These are phyloP conservation scores for Chiridota heheva DNA, from an alignment of 35 echinoderm and acorn worm genomes.

Conservation along the genomic window DNA sequence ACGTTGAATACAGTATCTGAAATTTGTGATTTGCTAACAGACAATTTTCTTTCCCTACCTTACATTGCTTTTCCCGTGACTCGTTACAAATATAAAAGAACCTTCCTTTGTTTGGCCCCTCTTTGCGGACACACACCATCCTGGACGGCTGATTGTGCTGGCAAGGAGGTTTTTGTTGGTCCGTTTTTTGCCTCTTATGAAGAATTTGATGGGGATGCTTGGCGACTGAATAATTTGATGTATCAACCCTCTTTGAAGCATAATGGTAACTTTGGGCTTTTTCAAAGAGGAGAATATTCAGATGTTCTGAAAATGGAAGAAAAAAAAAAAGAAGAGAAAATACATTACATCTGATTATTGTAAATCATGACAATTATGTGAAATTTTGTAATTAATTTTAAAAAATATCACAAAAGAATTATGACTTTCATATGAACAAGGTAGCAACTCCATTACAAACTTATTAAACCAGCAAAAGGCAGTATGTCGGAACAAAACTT, in stretches of 20 bases:
- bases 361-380: background rate
- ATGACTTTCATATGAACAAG: background rate
- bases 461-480: background rate
- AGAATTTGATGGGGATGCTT: background rate
- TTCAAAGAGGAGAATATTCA: constrained; percentile 81
- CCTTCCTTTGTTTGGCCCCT: constrained; percentile 94
- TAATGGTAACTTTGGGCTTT: constrained; percentile 71
- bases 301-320: constrained; percentile 63
- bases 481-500: background rate
- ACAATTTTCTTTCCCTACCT: no score
- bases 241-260: constrained; percentile 62
- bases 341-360: background rate
- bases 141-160: constrained; percentile 76
- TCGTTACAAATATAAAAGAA: constrained; percentile 88
- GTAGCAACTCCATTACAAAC: background rate
- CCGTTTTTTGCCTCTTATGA: background rate
- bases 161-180: constrained; percentile 51
- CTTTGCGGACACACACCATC: constrained; percentile 88
- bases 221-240: constrained; percentile 26
- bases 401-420: background rate
- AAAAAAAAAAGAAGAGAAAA: background rate
- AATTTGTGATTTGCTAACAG: no score
- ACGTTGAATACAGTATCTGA: no score
- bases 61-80: constrained; percentile 76
- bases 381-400: background rate